A percentile compares a stretch with the other conserved stretches of the same genome.
These are phyloP conservation scores for Goniozus legneri DNA, from an alignment of 1,140 invertebrate genomes.

Conservation along the genomic window DNA sequence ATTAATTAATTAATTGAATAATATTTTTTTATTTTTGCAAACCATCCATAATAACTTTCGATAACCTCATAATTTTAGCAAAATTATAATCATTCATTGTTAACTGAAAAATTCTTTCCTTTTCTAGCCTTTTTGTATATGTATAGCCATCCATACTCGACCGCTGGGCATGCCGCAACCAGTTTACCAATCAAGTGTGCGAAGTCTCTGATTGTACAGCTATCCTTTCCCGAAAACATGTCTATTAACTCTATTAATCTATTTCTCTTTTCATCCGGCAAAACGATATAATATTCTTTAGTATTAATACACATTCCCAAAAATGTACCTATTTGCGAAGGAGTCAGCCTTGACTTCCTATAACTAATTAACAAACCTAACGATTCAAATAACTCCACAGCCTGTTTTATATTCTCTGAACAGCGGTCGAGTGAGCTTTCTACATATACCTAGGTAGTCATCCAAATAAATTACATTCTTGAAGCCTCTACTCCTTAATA, in stretches of 20 bases:
- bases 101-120: background rate
- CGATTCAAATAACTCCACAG: conserved; percentile 1
- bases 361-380: conserved; percentile 14
- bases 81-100: background rate
- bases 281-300: background rate
- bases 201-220: background rate
- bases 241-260: background rate
- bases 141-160: background rate
- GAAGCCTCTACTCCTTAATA: background rate
- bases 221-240: background rate
- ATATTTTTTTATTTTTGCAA: background rate
- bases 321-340: background rate
- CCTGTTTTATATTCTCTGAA: background rate
- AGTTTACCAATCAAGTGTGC: background rate
- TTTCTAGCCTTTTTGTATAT: background rate
- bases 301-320: conserved; percentile 3
- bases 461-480: background rate
- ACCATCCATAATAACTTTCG: background rate
- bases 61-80: background rate
- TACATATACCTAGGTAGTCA: conserved; percentile 1
- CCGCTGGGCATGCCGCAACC: background rate
- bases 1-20: too few species aligned
- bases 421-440: background rate
- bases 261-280: background rate
- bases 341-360: background rate